Conservation (phyloP, 2,888 invertebrate species). For the Saturnia pavonia region DNA sequence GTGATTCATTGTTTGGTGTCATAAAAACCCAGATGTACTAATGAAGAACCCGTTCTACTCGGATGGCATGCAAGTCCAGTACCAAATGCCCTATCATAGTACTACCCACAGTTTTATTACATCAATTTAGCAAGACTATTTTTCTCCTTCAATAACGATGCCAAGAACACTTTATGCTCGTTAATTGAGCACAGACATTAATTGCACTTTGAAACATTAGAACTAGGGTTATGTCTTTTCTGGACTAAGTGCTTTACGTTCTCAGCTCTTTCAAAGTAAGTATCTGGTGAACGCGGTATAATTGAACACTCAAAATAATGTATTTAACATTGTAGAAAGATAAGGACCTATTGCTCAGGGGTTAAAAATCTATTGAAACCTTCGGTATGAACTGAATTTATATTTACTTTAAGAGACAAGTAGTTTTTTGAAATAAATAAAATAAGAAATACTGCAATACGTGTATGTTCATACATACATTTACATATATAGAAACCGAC, state of each 20-base stretch:
- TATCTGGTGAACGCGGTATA: not conserved
- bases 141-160: not conserved
- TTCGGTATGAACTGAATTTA: too few relatives aligned
- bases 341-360: not conserved
- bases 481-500: too few relatives aligned
- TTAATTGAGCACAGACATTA: constrained; percentile 9
- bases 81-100: not conserved
- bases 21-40: too few relatives aligned
- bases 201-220: constrained; percentile 9
- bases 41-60: too few relatives aligned
- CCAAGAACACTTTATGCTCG: not conserved
- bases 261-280: not conserved
- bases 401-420: too few relatives aligned
- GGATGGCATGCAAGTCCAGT: too few relatives aligned
- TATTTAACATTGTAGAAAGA: not conserved
- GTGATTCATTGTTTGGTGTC: too few relatives aligned
- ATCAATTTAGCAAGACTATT: not conserved
- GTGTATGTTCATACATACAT: too few relatives aligned
- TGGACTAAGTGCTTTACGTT: constrained; percentile 7
- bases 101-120: not conserved
- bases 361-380: not conserved
- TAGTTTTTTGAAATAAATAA: too few relatives aligned
- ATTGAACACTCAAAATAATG: not conserved
- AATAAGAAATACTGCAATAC: too few relatives aligned
- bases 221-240: not conserved